A percentile compares a stretch with the other conserved stretches of the same genome.
Evolutionary conservation across 2,113 vertebrate genomes (phyloP).

Genomic region (Rhinoderma darwinii): DNA sequence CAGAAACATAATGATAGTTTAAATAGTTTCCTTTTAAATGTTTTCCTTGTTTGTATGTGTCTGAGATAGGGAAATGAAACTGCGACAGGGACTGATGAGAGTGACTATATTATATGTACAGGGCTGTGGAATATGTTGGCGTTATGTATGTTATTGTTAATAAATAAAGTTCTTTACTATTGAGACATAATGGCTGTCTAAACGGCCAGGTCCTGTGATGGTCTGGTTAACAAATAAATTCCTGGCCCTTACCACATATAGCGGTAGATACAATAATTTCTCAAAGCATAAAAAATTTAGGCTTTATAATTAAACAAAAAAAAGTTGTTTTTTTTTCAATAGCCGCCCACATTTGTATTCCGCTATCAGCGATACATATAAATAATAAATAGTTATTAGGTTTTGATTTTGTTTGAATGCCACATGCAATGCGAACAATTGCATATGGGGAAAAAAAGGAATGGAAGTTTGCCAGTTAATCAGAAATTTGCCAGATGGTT

Average conservation of each 20-base stretch:
- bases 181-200: too few species aligned
- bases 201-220: too few species aligned
- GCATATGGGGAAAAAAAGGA: conserved; percentile 56
- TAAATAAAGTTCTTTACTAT: too few species aligned
- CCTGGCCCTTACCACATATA: background rate
- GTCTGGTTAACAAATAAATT: too few species aligned
- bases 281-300: background rate
- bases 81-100: too few species aligned
- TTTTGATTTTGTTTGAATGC: conserved; percentile 62
- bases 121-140: too few species aligned
- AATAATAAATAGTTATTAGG: conserved; percentile 67
- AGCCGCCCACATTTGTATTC: conserved; percentile 27
- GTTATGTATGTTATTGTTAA: too few species aligned
- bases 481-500: conserved; percentile 58
- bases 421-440: conserved; percentile 56
- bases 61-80: too few species aligned
- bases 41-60: background rate
- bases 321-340: background rate
- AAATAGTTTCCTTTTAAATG: background rate
- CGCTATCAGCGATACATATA: conserved; percentile 37
- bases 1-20: background rate
- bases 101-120: too few species aligned
- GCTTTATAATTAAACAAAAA: conserved; percentile 7
- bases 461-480: conserved; percentile 56
- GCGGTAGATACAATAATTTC: background rate